These are phyloP conservation scores for Chironomus tepperi DNA, from an alignment of 1,140 invertebrate species.

Conservation along the genomic window DNA sequence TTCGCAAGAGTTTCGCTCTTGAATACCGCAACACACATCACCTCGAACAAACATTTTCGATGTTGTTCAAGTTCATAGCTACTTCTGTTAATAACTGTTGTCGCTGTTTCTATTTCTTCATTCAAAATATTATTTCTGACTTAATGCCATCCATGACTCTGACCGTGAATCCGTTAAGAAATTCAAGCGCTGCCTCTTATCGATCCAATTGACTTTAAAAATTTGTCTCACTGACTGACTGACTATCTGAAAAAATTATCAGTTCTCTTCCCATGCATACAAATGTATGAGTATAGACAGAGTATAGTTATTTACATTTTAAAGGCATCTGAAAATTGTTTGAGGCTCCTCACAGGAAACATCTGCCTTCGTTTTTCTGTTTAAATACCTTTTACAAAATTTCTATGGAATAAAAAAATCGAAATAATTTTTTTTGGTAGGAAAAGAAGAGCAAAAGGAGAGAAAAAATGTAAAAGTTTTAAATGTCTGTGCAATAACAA, in stretches of 20 bases:
- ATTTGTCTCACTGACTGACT: background rate
- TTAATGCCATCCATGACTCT: conserved; percentile 1
- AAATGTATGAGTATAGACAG: background rate
- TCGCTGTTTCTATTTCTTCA: background rate
- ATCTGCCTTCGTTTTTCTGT: background rate
- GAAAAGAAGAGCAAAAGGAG: background rate
- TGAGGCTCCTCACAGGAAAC: background rate
- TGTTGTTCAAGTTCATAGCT: conserved; percentile 13
- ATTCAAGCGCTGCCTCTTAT: background rate
- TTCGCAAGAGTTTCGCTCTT: background rate
- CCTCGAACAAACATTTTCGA: background rate
- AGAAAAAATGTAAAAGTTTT: background rate
- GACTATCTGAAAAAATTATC: background rate
- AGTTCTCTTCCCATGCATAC: background rate
- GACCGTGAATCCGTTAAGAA: background rate
- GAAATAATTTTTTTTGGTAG: background rate
- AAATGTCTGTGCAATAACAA: background rate
- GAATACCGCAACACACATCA: background rate
- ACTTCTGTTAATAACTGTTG: no score
- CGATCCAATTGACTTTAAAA: background rate
- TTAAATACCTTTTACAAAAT: background rate
- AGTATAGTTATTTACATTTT: background rate
- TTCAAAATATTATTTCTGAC: background rate
- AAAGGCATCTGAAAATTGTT: no score
- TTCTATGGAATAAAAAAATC: no score